phyloP scores from a whole-genome alignment of 2,797 vertebrate species.

The Sparus aurata region DNA sequence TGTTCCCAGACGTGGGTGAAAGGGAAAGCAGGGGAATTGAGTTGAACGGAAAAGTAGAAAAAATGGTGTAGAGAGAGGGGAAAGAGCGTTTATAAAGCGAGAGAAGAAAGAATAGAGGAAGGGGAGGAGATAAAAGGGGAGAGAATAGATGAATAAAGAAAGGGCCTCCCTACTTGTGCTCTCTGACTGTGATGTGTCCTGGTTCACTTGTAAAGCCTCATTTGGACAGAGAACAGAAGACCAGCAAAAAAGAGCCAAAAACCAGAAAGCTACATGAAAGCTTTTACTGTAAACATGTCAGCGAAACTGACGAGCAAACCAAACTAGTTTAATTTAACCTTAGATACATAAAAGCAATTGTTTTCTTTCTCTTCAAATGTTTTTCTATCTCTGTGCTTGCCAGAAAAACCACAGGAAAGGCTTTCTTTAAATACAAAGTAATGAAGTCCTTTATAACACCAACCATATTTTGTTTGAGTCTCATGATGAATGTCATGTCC shows the following conservation, averaged over 20 bases:
- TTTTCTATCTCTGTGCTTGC: constrained; percentile 13
- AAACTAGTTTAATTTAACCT: constrained; percentile 23
- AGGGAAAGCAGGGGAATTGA: neutral
- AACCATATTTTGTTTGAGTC: constrained; percentile 28
- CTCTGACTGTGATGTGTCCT: constrained; percentile 4
- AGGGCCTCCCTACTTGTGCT: neutral
- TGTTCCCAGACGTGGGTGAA: constrained; percentile 4
- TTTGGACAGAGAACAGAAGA: constrained; percentile 33
- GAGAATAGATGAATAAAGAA: neutral
- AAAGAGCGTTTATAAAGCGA: neutral
- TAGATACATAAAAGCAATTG: constrained; percentile 18
- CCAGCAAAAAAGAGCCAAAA: constrained; percentile 3
- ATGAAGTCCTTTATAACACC: constrained; percentile 5
- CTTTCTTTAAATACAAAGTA: constrained; percentile 22
- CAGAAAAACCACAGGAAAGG: constrained; percentile 34
- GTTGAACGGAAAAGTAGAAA: neutral
- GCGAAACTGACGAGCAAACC: constrained; percentile 9
- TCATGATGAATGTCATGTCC: neutral
- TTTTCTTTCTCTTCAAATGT: constrained; percentile 27
- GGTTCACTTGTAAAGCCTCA: constrained; percentile 17
- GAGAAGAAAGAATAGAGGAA: neutral
- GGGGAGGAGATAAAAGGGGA: too few species aligned
- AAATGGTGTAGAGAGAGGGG: neutral
- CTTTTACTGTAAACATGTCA: constrained; percentile 42
- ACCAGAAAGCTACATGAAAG: constrained; percentile 14